Evolutionary conservation across 2,797 vertebrate genomes (phyloP).

Genomic region (Pseudochaenichthys georgianus): DNA sequence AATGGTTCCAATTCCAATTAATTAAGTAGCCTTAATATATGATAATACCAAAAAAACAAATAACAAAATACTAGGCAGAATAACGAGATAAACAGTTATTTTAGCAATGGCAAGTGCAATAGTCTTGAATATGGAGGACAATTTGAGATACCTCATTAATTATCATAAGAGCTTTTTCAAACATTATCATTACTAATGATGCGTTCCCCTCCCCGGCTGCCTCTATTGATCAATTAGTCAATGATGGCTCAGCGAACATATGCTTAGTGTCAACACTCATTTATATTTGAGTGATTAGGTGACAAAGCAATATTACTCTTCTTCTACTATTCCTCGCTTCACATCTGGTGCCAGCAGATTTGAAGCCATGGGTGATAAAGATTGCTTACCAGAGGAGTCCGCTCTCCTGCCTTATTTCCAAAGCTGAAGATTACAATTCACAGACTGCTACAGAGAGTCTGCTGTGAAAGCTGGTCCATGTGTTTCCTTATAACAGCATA

Average conservation of each 20-base stretch:
- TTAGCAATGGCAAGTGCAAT: neutral
- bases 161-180: neutral
- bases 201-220: neutral
- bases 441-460: neutral
- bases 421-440: slow-evolving; percentile 3
- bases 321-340: neutral
- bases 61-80: neutral
- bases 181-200: slow-evolving; percentile 12
- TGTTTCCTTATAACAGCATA: neutral
- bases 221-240: slow-evolving; percentile 5
- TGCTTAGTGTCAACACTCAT: neutral
- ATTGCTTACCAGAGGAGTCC: slow-evolving; percentile 4
- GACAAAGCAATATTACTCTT: neutral
- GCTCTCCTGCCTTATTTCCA: slow-evolving; percentile 5
- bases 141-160: slow-evolving; percentile 6
- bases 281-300: neutral
- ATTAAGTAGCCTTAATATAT: neutral
- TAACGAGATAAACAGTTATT: neutral
- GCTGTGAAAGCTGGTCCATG: neutral
- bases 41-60: neutral
- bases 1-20: neutral
- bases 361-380: slow-evolving; percentile 2
- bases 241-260: neutral
- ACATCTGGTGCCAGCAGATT: slow-evolving; percentile 4
- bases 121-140: neutral